Conservation (phyloP, 2,113 vertebrate genomes). For the Actinemys pallida region DNA sequence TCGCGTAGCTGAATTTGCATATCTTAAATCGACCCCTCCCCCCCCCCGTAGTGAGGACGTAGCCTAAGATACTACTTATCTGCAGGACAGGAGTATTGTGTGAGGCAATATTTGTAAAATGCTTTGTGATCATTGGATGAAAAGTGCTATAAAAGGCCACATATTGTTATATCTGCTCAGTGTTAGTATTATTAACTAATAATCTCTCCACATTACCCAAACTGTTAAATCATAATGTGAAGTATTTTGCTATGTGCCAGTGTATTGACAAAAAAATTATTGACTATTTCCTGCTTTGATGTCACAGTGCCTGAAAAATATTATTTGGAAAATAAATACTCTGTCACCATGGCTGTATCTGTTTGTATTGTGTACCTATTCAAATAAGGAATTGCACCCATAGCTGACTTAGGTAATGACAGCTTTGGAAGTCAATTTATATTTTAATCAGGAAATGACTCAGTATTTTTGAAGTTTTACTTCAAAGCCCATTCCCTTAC, state of each 20-base stretch:
- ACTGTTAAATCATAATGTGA: not conserved
- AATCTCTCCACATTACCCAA: not conserved
- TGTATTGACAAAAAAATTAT: conserved; percentile 16
- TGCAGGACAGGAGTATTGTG: rapidly evolving
- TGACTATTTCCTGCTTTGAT: conserved; percentile 15
- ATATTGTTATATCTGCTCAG: not conserved
- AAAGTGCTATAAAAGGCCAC: not conserved
- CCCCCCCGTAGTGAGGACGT: too few species aligned
- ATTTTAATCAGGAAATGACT: conserved; percentile 76
- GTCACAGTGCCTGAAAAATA: conserved; percentile 42
- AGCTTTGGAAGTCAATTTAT: conserved; percentile 67
- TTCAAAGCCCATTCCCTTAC: conserved; percentile 70
- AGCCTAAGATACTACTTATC: not conserved
- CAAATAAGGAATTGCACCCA: conserved; percentile 35
- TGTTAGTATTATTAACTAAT: not conserved
- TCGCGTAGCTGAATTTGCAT: too few species aligned
- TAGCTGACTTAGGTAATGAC: conserved; percentile 48
- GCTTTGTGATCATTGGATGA: not conserved
- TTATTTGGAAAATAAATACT: conserved; percentile 54
- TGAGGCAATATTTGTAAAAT: not conserved
- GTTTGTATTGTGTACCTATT: conserved; percentile 46
- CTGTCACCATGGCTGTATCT: conserved; percentile 7
- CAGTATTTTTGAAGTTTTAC: conserved; percentile 70
- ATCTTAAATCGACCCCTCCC: too few species aligned
- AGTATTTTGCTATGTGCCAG: conserved; percentile 11